Evolutionary conservation across 2,113 vertebrate species (phyloP).

Genomic region (Gallinago paraguaiae): DNA sequence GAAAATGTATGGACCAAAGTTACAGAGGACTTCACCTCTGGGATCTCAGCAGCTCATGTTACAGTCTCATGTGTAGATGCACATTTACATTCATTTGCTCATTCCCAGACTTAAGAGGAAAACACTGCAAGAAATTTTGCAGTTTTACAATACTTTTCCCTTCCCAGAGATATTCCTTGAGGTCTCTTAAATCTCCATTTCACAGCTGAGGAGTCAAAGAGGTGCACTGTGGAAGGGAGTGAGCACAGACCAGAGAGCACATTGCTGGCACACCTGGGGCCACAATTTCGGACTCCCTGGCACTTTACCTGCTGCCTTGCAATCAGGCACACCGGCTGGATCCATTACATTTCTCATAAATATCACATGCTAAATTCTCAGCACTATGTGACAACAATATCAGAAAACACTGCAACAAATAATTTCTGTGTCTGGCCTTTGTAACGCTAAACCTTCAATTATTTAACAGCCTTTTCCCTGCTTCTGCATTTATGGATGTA

Average conservation of each 20-base stretch:
- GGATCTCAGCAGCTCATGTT: neutral
- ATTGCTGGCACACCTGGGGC: neutral
- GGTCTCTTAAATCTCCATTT: neutral
- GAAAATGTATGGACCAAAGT: neutral
- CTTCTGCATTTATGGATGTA: neutral
- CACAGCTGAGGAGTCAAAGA: neutral
- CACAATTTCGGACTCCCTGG: neutral
- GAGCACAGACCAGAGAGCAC: neutral
- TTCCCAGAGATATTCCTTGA: neutral
- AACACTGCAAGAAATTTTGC: neutral
- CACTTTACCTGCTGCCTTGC: neutral
- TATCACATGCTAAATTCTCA: neutral
- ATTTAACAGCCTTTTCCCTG: neutral
- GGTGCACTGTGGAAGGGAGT: accelerated
- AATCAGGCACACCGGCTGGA: neutral
- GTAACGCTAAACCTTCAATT: neutral
- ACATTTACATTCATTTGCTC: neutral
- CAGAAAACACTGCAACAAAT: neutral
- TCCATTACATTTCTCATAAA: neutral
- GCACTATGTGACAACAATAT: neutral
- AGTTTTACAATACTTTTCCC: neutral
- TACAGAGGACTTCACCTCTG: neutral
- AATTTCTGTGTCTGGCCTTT: neutral
- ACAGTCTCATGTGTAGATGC: neutral
- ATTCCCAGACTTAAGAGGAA: neutral